Conservation (phyloP, 2,113 vertebrate genomes). For the Esox niger region DNA sequence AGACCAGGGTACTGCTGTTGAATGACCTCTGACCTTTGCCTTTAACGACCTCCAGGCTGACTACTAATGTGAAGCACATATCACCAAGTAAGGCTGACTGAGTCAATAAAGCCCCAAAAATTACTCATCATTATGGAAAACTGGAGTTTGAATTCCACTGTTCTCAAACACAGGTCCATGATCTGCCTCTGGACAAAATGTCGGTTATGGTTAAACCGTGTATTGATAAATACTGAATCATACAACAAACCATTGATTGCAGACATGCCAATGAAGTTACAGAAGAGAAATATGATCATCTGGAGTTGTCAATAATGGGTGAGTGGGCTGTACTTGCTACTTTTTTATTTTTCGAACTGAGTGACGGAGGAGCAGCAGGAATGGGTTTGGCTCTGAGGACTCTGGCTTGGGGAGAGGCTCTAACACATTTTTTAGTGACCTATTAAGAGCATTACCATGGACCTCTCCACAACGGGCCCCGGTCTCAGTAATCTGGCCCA, state of each 20-base stretch:
- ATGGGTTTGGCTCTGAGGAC: constrained; percentile 49
- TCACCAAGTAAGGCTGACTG: constrained; percentile 29
- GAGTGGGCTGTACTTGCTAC: constrained; percentile 10
- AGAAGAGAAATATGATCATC: constrained; percentile 48
- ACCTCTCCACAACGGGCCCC: constrained; percentile 54
- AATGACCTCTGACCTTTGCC: constrained; percentile 43
- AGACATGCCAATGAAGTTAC: constrained; percentile 49
- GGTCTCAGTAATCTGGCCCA: constrained; percentile 68
- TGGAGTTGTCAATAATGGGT: constrained; percentile 34
- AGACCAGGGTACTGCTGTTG: too few relatives aligned
- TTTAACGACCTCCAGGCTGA: constrained; percentile 27
- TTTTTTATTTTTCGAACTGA: constrained; percentile 28
- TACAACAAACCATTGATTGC: constrained; percentile 53
- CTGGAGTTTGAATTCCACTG: constrained; percentile 34
- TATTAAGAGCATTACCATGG: constrained; percentile 73
- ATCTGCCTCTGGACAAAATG: constrained; percentile 48
- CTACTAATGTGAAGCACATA: constrained; percentile 44
- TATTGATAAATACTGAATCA: constrained; percentile 54
- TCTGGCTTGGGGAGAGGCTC: constrained; percentile 54
- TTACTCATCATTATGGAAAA: constrained; percentile 47
- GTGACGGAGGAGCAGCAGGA: background rate
- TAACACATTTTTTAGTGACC: constrained; percentile 72
- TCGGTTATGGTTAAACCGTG: constrained; percentile 32
- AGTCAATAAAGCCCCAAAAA: constrained; percentile 43
- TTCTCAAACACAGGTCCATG: constrained; percentile 36